Evolutionary conservation across 23 tunicate species (phyloP).

Genomic region (Styela clava): DNA sequence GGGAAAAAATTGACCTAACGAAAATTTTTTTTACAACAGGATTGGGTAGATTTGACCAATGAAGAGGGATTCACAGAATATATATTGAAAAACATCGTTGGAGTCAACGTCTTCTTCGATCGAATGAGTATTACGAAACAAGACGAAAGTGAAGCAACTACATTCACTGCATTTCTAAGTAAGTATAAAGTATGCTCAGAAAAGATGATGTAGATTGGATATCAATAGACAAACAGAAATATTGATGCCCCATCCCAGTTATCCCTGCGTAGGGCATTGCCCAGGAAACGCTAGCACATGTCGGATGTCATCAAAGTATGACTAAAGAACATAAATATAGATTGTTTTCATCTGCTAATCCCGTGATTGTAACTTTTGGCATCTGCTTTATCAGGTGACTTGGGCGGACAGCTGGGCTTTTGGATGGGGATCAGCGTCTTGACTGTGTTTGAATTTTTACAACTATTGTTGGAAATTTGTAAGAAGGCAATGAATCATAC

Average conservation of each 20-base stretch:
- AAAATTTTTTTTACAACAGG: too few species aligned
- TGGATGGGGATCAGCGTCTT: slow-evolving; percentile 29
- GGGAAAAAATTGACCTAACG: too few species aligned
- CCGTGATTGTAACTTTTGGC: too few species aligned
- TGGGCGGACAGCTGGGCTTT: slow-evolving; percentile 29
- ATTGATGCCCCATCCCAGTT: too few species aligned
- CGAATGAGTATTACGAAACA: slow-evolving; percentile 4
- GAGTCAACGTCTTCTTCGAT: not conserved
- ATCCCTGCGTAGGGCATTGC: too few species aligned
- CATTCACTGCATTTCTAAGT: slow-evolving; percentile 7
- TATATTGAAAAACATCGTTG: not conserved
- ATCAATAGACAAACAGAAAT: too few species aligned
- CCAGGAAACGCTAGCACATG: too few species aligned
- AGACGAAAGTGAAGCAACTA: slow-evolving; percentile 10
- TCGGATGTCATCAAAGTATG: too few species aligned
- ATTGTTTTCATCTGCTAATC: too few species aligned
- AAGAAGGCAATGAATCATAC: not conserved
- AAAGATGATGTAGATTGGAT: not conserved
- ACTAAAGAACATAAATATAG: too few species aligned
- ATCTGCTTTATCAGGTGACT: slow-evolving; percentile 26
- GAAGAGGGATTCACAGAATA: too few species aligned
- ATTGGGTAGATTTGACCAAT: too few species aligned
- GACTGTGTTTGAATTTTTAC: slow-evolving; percentile 12
- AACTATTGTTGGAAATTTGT: not conserved
- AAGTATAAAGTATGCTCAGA: not conserved